Percentiles rank a stretch among this genome's conserved stretches.
These are phyloP conservation scores for Platypus cylindrus DNA, from an alignment of 2,888 invertebrate species.

Conservation along the genomic window DNA sequence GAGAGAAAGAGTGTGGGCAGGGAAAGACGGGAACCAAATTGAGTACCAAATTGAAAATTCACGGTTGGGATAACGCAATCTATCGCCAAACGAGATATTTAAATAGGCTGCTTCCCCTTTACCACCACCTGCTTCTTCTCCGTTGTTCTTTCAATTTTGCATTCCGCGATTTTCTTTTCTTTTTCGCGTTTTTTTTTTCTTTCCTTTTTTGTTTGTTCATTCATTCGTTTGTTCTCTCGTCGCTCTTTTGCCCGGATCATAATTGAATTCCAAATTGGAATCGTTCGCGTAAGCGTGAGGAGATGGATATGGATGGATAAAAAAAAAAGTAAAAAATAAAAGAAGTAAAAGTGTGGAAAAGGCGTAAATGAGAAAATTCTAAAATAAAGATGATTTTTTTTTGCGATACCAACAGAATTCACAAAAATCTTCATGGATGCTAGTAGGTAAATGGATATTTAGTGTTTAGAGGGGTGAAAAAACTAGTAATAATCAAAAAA, in stretches of 20 bases:
- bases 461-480: too few species aligned
- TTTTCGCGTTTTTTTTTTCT: neutral
- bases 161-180: conserved; percentile 5
- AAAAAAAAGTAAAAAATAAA: too few species aligned
- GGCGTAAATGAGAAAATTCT: conserved; percentile 4
- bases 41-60: conserved; percentile 12
- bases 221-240: conserved; percentile 6
- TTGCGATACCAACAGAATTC: too few species aligned
- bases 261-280: conserved; percentile 12
- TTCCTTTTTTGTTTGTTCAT: conserved; percentile 1
- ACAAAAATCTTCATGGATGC: too few species aligned
- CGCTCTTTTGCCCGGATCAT: conserved; percentile 6
- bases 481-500: too few species aligned
- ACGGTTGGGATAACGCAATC: conserved; percentile 14
- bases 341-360: too few species aligned
- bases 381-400: conserved; percentile 3
- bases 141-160: conserved; percentile 14
- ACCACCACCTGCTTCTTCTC: too few species aligned
- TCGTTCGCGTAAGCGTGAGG: too few species aligned
- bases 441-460: conserved; percentile 4
- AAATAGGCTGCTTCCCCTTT: too few species aligned
- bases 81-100: conserved; percentile 13
- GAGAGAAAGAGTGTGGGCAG: too few species aligned
- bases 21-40: neutral
- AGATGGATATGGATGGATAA: too few species aligned